Evolutionary conservation across 37 sponge, comb jelly and placozoan species (phyloP).

Genomic region (Halisarca cf. caerulea): DNA sequence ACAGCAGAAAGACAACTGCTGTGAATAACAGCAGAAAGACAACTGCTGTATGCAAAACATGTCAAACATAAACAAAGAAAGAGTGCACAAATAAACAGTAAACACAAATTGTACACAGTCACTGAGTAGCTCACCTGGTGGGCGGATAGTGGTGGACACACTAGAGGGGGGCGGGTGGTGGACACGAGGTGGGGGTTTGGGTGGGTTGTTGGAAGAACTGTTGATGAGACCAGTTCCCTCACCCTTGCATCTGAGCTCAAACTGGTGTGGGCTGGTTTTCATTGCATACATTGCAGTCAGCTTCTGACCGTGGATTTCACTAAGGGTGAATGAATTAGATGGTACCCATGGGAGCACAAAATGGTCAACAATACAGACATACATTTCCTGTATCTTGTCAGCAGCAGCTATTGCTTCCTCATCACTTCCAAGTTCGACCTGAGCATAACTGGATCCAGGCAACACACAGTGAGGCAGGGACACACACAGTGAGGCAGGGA

Average conservation of each 20-base stretch:
- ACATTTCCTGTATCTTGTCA: conserved; percentile 70
- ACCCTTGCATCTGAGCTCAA: conserved; percentile 74
- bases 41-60: no score
- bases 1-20: no score
- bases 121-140: neutral
- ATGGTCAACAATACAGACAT: conserved; percentile 17
- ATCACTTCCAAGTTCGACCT: conserved; percentile 74
- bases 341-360: neutral
- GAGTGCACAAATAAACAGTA: no score
- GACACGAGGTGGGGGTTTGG: neutral
- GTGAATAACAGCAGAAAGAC: no score
- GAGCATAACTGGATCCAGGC: conserved; percentile 76
- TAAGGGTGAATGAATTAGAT: neutral
- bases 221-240: neutral
- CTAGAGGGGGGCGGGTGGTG: neutral
- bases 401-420: conserved; percentile 43
- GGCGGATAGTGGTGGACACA: neutral
- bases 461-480: no score
- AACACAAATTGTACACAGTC: no score
- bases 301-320: conserved; percentile 61
- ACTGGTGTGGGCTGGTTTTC: conserved; percentile 71
- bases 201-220: neutral
- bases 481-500: no score
- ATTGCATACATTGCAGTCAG: conserved; percentile 54
- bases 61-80: no score